phyloP scores from a whole-genome alignment of 2,797 vertebrate species.

The Aulostomus chinensis region DNA sequence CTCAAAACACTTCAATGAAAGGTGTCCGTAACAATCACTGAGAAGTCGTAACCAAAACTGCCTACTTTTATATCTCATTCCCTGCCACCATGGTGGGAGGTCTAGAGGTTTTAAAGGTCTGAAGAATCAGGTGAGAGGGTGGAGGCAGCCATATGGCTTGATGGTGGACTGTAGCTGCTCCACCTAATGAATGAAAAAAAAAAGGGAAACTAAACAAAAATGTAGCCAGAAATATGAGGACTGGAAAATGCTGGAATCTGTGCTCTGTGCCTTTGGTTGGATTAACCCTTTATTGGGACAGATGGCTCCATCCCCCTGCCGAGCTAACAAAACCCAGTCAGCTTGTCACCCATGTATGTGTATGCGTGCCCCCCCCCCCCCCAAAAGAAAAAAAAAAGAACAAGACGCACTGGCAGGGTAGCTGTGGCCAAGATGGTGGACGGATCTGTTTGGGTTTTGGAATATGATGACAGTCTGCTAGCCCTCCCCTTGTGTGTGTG shows the following conservation, averaged over 20 bases:
- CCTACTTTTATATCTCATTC: constrained; percentile 29
- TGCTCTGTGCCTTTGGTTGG: constrained; percentile 75
- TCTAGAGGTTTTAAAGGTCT: constrained; percentile 38
- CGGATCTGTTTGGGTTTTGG: constrained; percentile 68
- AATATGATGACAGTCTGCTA: constrained; percentile 56
- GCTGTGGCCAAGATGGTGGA: constrained; percentile 62
- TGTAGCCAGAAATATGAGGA: constrained; percentile 51
- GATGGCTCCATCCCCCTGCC: constrained; percentile 76
- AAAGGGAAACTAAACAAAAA: constrained; percentile 16
- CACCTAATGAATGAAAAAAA: background rate
- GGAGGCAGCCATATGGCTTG: background rate
- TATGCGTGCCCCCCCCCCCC: constrained; percentile 12
- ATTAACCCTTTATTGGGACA: constrained; percentile 84
- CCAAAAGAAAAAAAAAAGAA: constrained; percentile 16
- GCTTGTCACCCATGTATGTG: constrained; percentile 39
- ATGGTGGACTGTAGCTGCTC: constrained; percentile 1
- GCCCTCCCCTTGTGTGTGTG: constrained; percentile 26
- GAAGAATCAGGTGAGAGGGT: constrained; percentile 37
- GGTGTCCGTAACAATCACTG: constrained; percentile 28
- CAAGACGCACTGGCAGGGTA: constrained; percentile 28
- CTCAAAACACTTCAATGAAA: constrained; percentile 51
- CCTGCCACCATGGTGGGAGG: constrained; percentile 14
- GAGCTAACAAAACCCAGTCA: constrained; percentile 67
- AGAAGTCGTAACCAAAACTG: constrained; percentile 21
- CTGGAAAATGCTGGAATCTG: constrained; percentile 79